A percentile compares a stretch with the other conserved stretches of the same genome.
Evolutionary conservation across 1,140 invertebrate species (phyloP).

Genomic region (Ylistrum balloti): DNA sequence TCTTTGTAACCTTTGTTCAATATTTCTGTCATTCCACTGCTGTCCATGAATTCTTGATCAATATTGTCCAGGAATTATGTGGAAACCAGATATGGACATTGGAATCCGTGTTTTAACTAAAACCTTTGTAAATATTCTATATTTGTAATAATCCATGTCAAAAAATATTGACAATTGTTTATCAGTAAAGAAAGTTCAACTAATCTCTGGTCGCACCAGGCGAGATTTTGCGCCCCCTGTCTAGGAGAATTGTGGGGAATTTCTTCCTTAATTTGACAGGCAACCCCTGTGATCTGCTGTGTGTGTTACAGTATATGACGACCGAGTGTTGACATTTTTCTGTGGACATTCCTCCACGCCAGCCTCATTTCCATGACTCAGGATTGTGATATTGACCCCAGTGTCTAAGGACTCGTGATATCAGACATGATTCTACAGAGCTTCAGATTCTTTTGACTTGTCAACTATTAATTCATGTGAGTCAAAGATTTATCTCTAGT

Average conservation of each 20-base stretch:
- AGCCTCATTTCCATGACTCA: not conserved
- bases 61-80: not conserved
- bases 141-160: not conserved
- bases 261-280: conserved; percentile 27
- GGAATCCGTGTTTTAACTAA: not conserved
- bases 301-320: not conserved
- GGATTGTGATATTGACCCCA: conserved; percentile 15
- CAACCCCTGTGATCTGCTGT: not conserved
- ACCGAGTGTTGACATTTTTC: not conserved
- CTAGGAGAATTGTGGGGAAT: not conserved
- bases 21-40: not conserved
- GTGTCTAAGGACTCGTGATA: not conserved
- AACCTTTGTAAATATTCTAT: conserved; percentile 20
- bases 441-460: not conserved
- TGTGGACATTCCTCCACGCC: not conserved
- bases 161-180: conserved; percentile 40
- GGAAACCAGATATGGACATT: not conserved
- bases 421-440: not conserved
- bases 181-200: conserved; percentile 12
- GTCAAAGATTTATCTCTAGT: not conserved
- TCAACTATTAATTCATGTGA: not conserved
- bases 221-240: not conserved
- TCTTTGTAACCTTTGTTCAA: not conserved
- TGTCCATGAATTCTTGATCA: not conserved
- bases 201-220: not conserved